Base-by-base conservation (phyloP, 2,797 vertebrate species). In the Sebastes flavidus region DNA sequence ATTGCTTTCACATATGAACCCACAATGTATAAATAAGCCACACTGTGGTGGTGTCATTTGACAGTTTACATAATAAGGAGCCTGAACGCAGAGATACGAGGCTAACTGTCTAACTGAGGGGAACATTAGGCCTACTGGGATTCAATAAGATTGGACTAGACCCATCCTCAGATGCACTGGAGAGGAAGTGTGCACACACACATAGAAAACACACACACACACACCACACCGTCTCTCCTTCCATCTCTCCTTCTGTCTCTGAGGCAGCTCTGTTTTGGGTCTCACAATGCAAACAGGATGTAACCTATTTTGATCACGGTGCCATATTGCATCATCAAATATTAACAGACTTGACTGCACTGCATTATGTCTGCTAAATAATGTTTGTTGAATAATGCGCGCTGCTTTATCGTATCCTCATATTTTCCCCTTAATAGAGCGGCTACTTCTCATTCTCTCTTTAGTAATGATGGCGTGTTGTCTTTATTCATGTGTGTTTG, bases 291-390 rank as follows among this genome's bases (percentile, higher is more conserved):
- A 93, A 94, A 94, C 93, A 93, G 93, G 92, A 93, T 95, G 92
- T 94, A 95, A 95, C 94, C 95, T 94, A 95, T 95, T 96, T 96
- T 93, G 91, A 94, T 95, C 92, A 87, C 75, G 69, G 88, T 92
- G 94, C 93, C 95, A 96, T 96, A 96, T 95, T 96, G 95, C 90
- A 92, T 94, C 92, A 94, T 96, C 76, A 96, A 96, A 95, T 95
- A 96, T 96, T 96, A 94, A 96, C 81, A 76, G 72, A 82, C 75
- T 81, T 83, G 86, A 85, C 93, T 89, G 86, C 89, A 80, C 88
- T 88, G 91, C 91, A 92, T 95, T 94, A 91, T 92, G 89, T 91
- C 83, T 92, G 88, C 89, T 91, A 87, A 94, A 92, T 91, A 87
- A 89, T 91, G 88, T 92, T 90, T 90, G 87, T 73, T 81, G 85